A percentile compares a stretch with the other conserved stretches of the same genome.
Evolutionary conservation across 1,140 invertebrate genomes (phyloP).

Genomic region (Drosophila ogumai): DNA sequence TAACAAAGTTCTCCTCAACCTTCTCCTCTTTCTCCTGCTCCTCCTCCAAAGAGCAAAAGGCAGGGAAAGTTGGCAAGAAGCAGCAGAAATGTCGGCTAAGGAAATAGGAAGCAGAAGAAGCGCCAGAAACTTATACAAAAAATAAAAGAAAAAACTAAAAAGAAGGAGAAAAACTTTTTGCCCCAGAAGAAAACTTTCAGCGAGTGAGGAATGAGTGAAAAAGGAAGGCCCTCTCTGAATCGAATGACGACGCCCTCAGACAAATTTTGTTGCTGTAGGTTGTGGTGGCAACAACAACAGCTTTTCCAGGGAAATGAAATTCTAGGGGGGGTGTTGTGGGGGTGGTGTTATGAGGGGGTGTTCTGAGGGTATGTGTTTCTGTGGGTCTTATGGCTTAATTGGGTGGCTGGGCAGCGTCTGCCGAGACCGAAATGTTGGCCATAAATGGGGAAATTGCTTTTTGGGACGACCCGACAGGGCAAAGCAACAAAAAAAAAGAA

Average conservation of each 20-base stretch:
- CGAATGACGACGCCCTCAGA: constrained; percentile 71
- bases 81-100: constrained; percentile 25
- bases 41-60: background rate
- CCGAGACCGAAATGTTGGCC: constrained; percentile 56
- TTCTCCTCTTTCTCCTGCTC: background rate
- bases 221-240: background rate
- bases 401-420: constrained; percentile 80
- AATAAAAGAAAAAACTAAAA: constrained; percentile 17
- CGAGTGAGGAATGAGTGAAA: background rate
- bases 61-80: constrained; percentile 32
- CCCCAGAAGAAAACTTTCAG: constrained; percentile 32
- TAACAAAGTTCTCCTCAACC: too few relatives aligned
- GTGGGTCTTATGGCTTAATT: constrained; percentile 79
- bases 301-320: constrained; percentile 6
- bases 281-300: constrained; percentile 56
- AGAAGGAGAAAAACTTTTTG: constrained; percentile 11
- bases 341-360: background rate
- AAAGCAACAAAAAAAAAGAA: background rate
- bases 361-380: background rate
- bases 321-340: background rate
- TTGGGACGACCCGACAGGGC: constrained; percentile 49
- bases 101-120: constrained; percentile 28
- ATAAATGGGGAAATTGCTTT: constrained; percentile 76
- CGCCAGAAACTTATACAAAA: constrained; percentile 40
- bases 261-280: constrained; percentile 81